Base-by-base conservation (phyloP, 2,797 vertebrate species). In the Emys orbicularis region DNA sequence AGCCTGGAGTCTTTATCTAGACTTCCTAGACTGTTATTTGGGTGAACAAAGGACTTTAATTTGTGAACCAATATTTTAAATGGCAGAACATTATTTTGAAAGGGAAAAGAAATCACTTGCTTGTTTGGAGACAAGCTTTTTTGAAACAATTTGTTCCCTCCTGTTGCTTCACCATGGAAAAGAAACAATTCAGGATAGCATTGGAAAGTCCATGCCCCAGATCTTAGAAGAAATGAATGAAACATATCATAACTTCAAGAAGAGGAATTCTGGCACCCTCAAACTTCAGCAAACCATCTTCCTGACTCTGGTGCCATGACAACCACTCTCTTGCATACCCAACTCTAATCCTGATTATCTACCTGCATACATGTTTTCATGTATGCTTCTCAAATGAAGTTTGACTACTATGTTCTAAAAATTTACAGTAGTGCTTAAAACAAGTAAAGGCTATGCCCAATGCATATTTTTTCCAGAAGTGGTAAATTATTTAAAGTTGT, bases 1-100 rank as follows among this genome's bases (percentile, higher is more conserved):
- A 81, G 61, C 19, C 54, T 2, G n/a, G 80, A 89, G 83, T 18
- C 2, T 79, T 92, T 88, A 82, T 82, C 93, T 90, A 88, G 53
- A 11, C 87, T 95, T 93, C 88, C 54, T 6, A 50, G 83, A 44
- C 86, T 54, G 47, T 23, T 86, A 13, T 44, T 12, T 47, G 54
- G 21, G 81, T 5, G 41, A 85, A 89, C 81, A 86, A 57, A 49
- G 5, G 56, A 13, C 19, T n/a, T 84, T 21, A 9, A 25, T 31
- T 29, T 92, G 41, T 1, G 86, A 54, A 34, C 61, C 8, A 21
- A 1, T 8, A 56, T 59, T 93, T 77, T 44, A 1, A 25, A 86
- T 79, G 18, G 19, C 8, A 44, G 13, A 57, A 10, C 2, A 12
- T 83, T 86, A 54, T 21, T 84, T 47, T 56, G 31, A 61, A 49